phyloP scores from a whole-genome alignment of 2,113 vertebrate genomes.

The Orthonyx spaldingii region DNA sequence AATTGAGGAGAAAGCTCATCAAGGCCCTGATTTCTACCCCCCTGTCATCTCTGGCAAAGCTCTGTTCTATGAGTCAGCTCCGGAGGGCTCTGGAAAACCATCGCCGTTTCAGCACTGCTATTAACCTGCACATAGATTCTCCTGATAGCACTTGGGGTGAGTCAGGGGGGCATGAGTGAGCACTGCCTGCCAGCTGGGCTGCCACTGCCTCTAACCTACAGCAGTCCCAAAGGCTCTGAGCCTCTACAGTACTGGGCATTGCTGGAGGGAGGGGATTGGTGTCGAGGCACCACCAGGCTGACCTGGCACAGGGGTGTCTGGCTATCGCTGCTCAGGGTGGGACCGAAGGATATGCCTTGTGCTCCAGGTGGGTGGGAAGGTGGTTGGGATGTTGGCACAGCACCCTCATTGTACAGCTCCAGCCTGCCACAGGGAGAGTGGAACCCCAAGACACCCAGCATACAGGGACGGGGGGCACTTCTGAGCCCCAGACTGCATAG shows the following conservation, averaged over 20 bases:
- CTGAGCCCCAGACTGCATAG: neutral
- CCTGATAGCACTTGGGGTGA: neutral
- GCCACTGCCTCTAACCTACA: neutral
- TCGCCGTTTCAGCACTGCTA: rapidly evolving
- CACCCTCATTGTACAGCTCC: neutral
- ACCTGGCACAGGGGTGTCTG: rapidly evolving
- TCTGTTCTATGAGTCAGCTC: slow-evolving; percentile 25
- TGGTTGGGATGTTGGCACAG: neutral
- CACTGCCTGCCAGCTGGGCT: neutral
- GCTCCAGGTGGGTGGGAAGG: neutral
- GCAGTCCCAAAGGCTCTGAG: neutral
- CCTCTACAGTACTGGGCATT: neutral
- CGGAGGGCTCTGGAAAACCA: neutral
- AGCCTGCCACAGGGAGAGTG: neutral
- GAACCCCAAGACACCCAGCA: rapidly evolving
- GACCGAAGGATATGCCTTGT: rapidly evolving
- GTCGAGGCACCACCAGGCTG: neutral
- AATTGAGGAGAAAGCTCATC: neutral
- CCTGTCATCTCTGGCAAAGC: neutral
- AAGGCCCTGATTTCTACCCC: neutral
- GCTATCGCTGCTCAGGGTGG: neutral
- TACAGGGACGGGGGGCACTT: rapidly evolving
- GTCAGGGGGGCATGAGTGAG: neutral
- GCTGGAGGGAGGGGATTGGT: neutral
- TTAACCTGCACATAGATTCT: neutral